A percentile compares a stretch with the other conserved stretches of the same genome.
These are phyloP conservation scores for Otolemur crassicaudatus DNA, from an alignment of 2,797 vertebrate genomes.

Conservation along the genomic window DNA sequence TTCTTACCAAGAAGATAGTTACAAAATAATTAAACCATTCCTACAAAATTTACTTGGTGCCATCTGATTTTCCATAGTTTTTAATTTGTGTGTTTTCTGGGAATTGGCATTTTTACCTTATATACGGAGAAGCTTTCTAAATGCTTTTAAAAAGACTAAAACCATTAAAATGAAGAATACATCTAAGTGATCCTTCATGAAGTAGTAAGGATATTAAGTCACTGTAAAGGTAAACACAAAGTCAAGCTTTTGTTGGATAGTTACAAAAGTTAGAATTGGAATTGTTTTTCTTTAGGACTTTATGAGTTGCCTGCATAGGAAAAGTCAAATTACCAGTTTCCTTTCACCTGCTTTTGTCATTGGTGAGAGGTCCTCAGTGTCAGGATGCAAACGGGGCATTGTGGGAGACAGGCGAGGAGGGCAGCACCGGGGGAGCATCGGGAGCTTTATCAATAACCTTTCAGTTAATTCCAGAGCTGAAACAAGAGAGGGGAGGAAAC, in stretches of 20 bases:
- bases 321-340: not conserved
- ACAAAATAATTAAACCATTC: not conserved
- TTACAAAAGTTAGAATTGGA: not conserved
- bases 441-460: accelerated
- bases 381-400: not conserved
- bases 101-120: not conserved
- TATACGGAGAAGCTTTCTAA: not conserved
- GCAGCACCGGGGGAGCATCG: not conserved
- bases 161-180: not conserved
- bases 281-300: not conserved
- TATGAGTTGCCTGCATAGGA: not conserved
- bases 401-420: not conserved
- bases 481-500: not conserved
- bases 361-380: not conserved
- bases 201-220: not conserved
- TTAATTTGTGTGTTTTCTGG: not conserved
- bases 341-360: not conserved
- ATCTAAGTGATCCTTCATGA: not conserved
- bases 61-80: not conserved
- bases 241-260: not conserved
- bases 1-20: not conserved
- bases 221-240: slow-evolving; percentile 27
- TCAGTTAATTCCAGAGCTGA: not conserved
- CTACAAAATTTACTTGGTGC: not conserved
- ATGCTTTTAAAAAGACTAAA: not conserved